Percentiles rank a stretch among this genome's conserved stretches.
Conservation (phyloP, 2,113 vertebrate species). For the Chauna torquata region DNA sequence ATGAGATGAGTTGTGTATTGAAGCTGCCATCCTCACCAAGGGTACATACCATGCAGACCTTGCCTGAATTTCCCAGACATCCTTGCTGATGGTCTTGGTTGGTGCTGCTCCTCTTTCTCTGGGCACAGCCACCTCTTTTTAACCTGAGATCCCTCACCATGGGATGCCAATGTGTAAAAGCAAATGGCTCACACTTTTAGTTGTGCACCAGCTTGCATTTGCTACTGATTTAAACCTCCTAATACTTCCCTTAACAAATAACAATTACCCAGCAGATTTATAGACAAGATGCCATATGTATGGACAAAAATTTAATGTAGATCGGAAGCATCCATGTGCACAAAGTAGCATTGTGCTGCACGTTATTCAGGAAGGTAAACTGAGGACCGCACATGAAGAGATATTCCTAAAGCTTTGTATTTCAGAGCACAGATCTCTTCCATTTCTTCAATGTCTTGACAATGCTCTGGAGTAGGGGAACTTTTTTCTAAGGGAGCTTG, state of each 20-base stretch:
- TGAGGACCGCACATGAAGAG: not conserved
- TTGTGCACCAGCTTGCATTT: not conserved
- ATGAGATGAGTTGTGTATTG: not conserved
- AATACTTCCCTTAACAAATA: not conserved
- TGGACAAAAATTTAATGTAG: not conserved
- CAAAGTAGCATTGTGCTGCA: not conserved
- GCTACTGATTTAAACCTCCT: not conserved
- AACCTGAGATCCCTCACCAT: not conserved
- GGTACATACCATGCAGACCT: not conserved
- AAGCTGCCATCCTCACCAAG: not conserved
- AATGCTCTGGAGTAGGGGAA: not conserved
- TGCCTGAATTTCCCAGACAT: not conserved
- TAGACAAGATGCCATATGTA: not conserved
- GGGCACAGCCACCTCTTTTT: not conserved
- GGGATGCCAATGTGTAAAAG: not conserved
- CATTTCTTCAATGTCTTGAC: not conserved
- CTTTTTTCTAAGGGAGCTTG: not conserved
- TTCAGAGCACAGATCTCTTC: not conserved
- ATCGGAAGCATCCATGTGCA: accelerated
- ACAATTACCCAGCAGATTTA: not conserved
- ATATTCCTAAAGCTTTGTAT: not conserved
- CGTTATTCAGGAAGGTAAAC: not conserved
- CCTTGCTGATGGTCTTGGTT: not conserved
- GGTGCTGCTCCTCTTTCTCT: not conserved
- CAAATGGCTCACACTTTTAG: not conserved